Evolutionary conservation across 2,888 invertebrate species (phyloP).

Genomic region (Tinea semifulvella): DNA sequence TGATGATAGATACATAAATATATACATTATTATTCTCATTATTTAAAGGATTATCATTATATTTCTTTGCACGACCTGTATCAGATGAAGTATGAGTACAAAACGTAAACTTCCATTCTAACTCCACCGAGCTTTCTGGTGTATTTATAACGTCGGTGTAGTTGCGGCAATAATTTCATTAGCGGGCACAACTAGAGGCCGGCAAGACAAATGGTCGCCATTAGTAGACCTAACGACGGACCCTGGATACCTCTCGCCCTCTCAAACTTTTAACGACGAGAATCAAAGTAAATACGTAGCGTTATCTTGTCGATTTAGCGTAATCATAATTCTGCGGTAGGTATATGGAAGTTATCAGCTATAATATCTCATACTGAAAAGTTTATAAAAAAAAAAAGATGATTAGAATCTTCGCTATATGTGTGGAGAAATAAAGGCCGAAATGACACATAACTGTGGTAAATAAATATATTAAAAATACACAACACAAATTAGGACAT

Average conservation of each 20-base stretch:
- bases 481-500: too few relatives aligned
- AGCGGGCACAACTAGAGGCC: slow-evolving; percentile 63
- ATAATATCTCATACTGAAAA: too few relatives aligned
- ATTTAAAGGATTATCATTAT: too few relatives aligned
- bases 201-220: slow-evolving; percentile 68
- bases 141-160: slow-evolving; percentile 65
- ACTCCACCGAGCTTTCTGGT: slow-evolving; percentile 13
- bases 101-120: too few relatives aligned
- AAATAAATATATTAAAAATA: too few relatives aligned
- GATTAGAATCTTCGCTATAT: too few relatives aligned
- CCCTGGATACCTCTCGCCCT: slow-evolving; percentile 31
- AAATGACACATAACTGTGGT: too few relatives aligned
- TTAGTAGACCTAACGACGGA: slow-evolving; percentile 60
- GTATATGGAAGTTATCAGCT: not conserved
- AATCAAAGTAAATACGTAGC: slow-evolving; percentile 65
- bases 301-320: slow-evolving; percentile 63
- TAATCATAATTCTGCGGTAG: slow-evolving; percentile 53
- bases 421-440: too few relatives aligned
- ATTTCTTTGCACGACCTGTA: not conserved
- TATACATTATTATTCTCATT: too few relatives aligned
- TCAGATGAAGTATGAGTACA: not conserved
- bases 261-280: slow-evolving; percentile 65
- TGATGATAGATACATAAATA: too few relatives aligned
- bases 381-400: too few relatives aligned
- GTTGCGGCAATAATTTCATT: slow-evolving; percentile 69